These are phyloP conservation scores for Sebastes schlegelii DNA, from an alignment of 2,113 vertebrate species.

Conservation along the genomic window DNA sequence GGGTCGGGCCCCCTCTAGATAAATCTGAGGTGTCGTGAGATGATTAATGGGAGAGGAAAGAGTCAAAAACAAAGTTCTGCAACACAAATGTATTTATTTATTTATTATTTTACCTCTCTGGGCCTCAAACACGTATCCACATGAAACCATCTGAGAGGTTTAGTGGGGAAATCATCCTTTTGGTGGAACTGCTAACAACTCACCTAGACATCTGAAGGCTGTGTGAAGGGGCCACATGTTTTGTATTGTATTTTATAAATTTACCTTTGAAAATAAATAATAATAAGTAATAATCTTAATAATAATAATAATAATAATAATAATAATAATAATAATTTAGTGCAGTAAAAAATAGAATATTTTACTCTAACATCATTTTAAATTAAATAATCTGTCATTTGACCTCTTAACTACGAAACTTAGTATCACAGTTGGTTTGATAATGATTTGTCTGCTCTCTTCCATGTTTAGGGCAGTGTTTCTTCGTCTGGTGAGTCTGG, in stretches of 20 bases:
- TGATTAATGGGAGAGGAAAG: background rate
- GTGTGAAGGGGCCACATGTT: background rate
- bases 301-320: too few species aligned
- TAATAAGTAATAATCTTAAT: background rate
- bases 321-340: too few species aligned
- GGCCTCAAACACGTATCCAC: background rate
- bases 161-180: background rate
- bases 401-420: background rate
- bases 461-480: constrained; percentile 82
- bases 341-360: background rate
- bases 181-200: too few species aligned
- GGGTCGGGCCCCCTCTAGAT: background rate
- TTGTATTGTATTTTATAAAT: background rate
- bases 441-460: background rate
- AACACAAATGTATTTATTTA: background rate
- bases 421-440: background rate
- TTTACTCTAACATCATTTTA: background rate
- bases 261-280: background rate
- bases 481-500: constrained; percentile 87
- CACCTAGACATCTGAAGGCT: too few species aligned
- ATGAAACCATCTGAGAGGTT: background rate
- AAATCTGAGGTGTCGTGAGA: background rate
- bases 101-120: background rate
- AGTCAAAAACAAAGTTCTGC: background rate
- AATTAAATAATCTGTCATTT: background rate